Percentiles rank a stretch among this genome's conserved stretches.
Conservation (phyloP, 2,113 vertebrate genomes). For the Hyaena hyaena region DNA sequence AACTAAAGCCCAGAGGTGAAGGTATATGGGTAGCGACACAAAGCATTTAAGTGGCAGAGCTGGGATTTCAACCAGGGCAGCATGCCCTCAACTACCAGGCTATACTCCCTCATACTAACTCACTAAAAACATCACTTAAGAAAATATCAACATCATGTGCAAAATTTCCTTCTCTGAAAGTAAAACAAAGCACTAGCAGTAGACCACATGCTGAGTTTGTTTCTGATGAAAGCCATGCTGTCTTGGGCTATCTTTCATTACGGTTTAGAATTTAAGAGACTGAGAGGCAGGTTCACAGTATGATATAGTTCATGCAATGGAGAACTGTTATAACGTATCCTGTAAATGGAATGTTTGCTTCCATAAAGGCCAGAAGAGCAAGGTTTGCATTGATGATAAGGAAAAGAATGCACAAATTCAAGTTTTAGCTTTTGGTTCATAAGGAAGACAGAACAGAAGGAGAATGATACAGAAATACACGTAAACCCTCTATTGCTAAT, state of each 20-base stretch:
- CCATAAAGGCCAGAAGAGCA: constrained; percentile 32
- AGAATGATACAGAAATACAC: not conserved
- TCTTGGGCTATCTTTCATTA: not conserved
- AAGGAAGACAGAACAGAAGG: not conserved
- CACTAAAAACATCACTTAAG: not conserved
- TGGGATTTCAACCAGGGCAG: not conserved
- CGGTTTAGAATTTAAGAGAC: not conserved
- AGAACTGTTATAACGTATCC: not conserved
- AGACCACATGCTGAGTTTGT: not conserved
- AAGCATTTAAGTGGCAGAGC: not conserved
- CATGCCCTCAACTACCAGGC: not conserved
- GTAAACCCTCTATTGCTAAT: not conserved
- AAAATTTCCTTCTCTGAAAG: constrained; percentile 18
- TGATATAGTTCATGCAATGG: not conserved
- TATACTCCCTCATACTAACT: not conserved
- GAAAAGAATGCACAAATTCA: not conserved
- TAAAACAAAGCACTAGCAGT: not conserved
- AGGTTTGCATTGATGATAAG: not conserved
- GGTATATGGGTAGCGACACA: too few relatives aligned
- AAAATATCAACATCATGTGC: not conserved
- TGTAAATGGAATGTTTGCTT: not conserved
- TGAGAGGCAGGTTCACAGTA: not conserved
- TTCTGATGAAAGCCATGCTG: not conserved
- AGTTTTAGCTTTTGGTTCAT: not conserved
- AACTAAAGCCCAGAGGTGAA: not conserved